Evolutionary conservation across 2,888 invertebrate genomes (phyloP), one percentile per base, ranked within the genome.

Genomic region (Drosophila anceps): DNA sequence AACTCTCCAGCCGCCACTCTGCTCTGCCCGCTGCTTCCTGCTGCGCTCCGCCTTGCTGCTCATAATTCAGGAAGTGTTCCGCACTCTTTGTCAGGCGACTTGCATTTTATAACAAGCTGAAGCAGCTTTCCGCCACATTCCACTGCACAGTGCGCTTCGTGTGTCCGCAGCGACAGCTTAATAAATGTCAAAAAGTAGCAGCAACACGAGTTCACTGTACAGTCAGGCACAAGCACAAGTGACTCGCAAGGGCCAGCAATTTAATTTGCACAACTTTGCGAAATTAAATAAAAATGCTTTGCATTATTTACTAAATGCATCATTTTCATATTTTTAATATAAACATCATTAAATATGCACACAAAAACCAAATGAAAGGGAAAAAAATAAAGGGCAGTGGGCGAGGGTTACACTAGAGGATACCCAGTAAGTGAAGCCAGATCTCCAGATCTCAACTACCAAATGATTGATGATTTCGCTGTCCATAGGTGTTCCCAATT

Each of bases 1-100:
- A 55, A 9, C 39, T n/a, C 43, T 10, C n/a, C 24, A 13, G 6
- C n/a, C 20, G 12, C n/a, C 31, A 0, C 18, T 1, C 29, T 9
- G 7, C 39, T 6, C 1, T 39, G 2, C 12, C 33, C 13, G 12
- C 13, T 37, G 33, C 20, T 9, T 13, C 15, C 5, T 24, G 24
- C n/a, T 8, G 41, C 43, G 44, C 24, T 35, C 18, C 53, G 39
- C 51, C 31, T 43, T 51, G 35, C 77, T 84, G 70, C 84, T 88
- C 88, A 89, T 87, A 86, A 89, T 87, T 87, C 85, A 89, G 80
- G 77, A 76, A 84, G 87, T 87, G 87, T 87, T 74, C 76, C 55
- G 68, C 57, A 70, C 73, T 76, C 74, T 87, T 79, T 79, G 79
- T 81, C 73, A 67, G 60, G 60, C 73, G 54, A 74, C 81, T 84